phyloP scores from a whole-genome alignment of 2,888 invertebrate species.

The Drosophila neonasuta region DNA sequence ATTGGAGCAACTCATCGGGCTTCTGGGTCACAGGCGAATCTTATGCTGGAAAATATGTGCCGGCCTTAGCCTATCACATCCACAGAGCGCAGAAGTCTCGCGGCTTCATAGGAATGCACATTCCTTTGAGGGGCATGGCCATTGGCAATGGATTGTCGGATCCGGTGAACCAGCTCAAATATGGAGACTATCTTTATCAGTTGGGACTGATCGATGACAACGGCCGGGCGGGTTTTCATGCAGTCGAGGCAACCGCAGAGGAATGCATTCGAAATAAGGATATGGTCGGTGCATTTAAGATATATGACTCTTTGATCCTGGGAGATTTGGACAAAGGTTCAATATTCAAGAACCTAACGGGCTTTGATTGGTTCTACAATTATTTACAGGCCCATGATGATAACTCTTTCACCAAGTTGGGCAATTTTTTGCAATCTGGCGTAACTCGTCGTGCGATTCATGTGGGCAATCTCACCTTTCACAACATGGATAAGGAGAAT shows the following conservation, averaged over 20 bases:
- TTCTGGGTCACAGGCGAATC: constrained; percentile 96
- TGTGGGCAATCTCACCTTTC: constrained; percentile 90
- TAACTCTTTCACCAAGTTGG: constrained; percentile 84
- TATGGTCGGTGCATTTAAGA: constrained; percentile 87
- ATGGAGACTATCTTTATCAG: constrained; percentile 91
- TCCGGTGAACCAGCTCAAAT: constrained; percentile 89
- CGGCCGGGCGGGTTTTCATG: constrained; percentile 85
- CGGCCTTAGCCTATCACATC: constrained; percentile 87
- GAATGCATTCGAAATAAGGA: constrained; percentile 85
- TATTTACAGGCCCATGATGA: constrained; percentile 85
- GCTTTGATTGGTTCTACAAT: constrained; percentile 79
- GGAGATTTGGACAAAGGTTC: constrained; percentile 84
- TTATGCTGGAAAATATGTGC: constrained; percentile 90
- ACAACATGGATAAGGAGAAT: constrained; percentile 81
- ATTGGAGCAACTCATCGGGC: constrained; percentile 87
- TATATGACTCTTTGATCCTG: constrained; percentile 88
- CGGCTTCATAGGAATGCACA: constrained; percentile 55
- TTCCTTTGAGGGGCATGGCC: constrained; percentile 82
- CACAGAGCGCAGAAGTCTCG: constrained; percentile 82
- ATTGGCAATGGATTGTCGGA: constrained; percentile 93
- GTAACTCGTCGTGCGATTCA: constrained; percentile 89
- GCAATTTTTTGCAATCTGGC: constrained; percentile 74
- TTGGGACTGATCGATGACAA: constrained; percentile 86
- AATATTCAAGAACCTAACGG: constrained; percentile 84
- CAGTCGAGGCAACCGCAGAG: constrained; percentile 83